Evolutionary conservation across 2,888 invertebrate species (phyloP).

Genomic region (Leptothorax acervorum): DNA sequence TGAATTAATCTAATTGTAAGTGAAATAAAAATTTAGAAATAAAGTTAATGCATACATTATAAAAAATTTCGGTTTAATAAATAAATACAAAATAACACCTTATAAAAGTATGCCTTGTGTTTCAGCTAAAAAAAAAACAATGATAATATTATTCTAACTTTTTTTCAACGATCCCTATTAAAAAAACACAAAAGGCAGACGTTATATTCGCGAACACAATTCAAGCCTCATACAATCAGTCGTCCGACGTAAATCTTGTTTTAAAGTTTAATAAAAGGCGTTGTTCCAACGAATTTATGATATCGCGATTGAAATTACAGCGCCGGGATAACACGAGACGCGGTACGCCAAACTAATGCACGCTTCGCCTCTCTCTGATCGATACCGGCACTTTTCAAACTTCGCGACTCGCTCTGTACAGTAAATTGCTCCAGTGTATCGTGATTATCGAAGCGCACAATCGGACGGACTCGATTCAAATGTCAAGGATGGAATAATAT

Average conservation of each 20-base stretch:
- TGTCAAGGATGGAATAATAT: slow-evolving; percentile 55
- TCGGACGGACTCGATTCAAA: slow-evolving; percentile 46
- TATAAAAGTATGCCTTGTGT: not conserved
- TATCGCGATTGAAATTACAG: slow-evolving; percentile 48
- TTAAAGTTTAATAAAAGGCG: slow-evolving; percentile 48
- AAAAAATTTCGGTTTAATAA: not conserved
- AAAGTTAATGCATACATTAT: not conserved
- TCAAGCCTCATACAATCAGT: slow-evolving; percentile 19
- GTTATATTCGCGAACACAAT: slow-evolving; percentile 14
- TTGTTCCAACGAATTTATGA: slow-evolving; percentile 36
- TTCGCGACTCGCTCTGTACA: slow-evolving; percentile 36
- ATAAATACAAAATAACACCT: not conserved
- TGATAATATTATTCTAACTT: not conserved
- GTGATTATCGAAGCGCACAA: slow-evolving; percentile 49
- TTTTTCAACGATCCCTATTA: slow-evolving; percentile 10
- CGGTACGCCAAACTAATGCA: slow-evolving; percentile 41
- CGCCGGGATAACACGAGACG: slow-evolving; percentile 38
- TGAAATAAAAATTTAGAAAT: not conserved
- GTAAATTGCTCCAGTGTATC: slow-evolving; percentile 43
- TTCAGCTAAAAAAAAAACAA: not conserved
- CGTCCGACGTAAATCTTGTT: slow-evolving; percentile 40
- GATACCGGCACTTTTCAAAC: slow-evolving; percentile 46
- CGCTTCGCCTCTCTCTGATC: slow-evolving; percentile 42
- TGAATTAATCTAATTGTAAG: not conserved
- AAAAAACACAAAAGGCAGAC: slow-evolving; percentile 4